Evolutionary conservation across 2,888 invertebrate genomes (phyloP).

Genomic region (Netelia inedita): DNA sequence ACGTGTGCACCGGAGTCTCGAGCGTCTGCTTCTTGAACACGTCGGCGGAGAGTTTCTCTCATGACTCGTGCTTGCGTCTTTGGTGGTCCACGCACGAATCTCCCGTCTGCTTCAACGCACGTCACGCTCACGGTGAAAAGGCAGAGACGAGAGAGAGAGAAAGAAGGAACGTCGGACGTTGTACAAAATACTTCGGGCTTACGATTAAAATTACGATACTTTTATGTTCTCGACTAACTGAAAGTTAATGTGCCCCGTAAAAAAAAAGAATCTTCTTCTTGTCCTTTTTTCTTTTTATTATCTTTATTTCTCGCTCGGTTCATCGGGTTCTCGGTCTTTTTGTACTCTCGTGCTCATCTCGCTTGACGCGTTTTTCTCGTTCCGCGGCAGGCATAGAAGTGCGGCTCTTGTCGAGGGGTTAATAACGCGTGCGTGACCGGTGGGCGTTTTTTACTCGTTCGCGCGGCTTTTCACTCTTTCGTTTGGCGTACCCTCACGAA

Average conservation of each 20-base stretch:
- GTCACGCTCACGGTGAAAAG: constrained; percentile 59
- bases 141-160: constrained; percentile 27
- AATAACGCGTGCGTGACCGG: constrained; percentile 71
- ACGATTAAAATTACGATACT: constrained; percentile 81
- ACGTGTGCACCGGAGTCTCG: constrained; percentile 25
- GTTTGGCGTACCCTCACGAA: constrained; percentile 65
- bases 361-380: constrained; percentile 60
- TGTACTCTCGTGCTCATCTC: constrained; percentile 52
- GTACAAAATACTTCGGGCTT: constrained; percentile 72
- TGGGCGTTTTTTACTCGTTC: constrained; percentile 73
- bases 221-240: constrained; percentile 80
- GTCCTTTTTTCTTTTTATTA: constrained; percentile 37
- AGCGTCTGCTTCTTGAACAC: constrained; percentile 53
- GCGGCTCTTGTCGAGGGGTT: constrained; percentile 49
- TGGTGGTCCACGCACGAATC: constrained; percentile 80
- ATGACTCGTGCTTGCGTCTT: constrained; percentile 70
- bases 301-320: constrained; percentile 34
- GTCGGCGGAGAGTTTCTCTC: constrained; percentile 42
- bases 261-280: constrained; percentile 72
- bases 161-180: constrained; percentile 57
- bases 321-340: constrained; percentile 59
- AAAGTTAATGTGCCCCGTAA: constrained; percentile 77
- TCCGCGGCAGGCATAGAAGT: constrained; percentile 60
- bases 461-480: constrained; percentile 43
- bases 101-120: constrained; percentile 74